Conservation (phyloP, 2,113 vertebrate genomes). For the Zingel zingel region DNA sequence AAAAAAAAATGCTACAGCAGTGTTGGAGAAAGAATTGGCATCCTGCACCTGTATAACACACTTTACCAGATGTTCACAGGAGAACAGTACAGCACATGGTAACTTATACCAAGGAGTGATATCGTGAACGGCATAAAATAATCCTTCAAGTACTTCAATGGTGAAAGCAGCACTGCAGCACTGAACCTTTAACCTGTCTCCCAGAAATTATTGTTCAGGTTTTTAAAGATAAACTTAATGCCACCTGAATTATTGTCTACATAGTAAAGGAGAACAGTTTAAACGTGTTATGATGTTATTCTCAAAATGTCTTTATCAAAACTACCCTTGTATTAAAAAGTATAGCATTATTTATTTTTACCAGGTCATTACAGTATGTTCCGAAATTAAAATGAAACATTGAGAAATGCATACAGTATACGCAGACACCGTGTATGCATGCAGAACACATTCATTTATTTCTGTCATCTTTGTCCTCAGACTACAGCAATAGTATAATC, state of each 20-base stretch:
- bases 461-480: not conserved
- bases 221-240: not conserved
- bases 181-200: not conserved
- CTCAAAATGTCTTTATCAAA: not conserved
- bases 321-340: too few species aligned
- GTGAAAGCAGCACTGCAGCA: not conserved
- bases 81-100: not conserved
- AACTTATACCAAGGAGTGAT: not conserved
- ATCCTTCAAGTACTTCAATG: not conserved
- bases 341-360: too few species aligned
- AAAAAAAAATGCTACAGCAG: not conserved
- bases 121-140: not conserved
- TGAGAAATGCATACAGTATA: too few species aligned
- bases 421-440: not conserved
- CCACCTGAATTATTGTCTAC: not conserved
- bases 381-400: too few species aligned
- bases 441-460: not conserved
- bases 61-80: not conserved
- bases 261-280: not conserved
- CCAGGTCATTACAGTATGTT: too few species aligned
- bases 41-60: slow-evolving; percentile 34
- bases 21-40: slow-evolving; percentile 24
- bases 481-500: not conserved
- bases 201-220: not conserved
- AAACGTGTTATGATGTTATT: not conserved